Evolutionary conservation across 2,888 invertebrate genomes (phyloP).

Genomic region (Pedicia rivosa): DNA sequence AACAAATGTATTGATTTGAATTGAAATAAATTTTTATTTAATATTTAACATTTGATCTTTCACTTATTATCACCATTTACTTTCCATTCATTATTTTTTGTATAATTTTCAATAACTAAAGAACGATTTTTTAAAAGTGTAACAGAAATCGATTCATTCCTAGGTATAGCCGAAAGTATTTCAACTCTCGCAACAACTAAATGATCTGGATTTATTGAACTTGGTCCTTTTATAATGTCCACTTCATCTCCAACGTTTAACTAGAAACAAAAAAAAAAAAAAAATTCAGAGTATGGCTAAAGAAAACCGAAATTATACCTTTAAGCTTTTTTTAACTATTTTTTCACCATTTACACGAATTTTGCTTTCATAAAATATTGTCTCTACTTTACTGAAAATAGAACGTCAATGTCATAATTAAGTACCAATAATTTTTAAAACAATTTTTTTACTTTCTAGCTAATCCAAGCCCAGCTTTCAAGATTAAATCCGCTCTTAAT

Average conservation of each 20-base stretch:
- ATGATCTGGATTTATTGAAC: slow-evolving; percentile 49
- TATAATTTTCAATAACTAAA: slow-evolving; percentile 58
- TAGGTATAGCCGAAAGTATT: slow-evolving; percentile 36
- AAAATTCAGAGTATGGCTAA: not conserved
- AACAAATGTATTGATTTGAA: too few relatives aligned
- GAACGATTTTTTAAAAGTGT: slow-evolving; percentile 51
- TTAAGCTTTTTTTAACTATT: slow-evolving; percentile 54
- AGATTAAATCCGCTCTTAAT: slow-evolving; percentile 48
- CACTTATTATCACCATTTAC: too few relatives aligned
- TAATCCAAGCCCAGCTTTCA: slow-evolving; percentile 52
- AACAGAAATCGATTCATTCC: slow-evolving; percentile 39
- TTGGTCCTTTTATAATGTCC: slow-evolving; percentile 54
- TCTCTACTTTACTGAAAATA: slow-evolving; percentile 57
- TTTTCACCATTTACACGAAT: slow-evolving; percentile 65
- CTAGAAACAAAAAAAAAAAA: slow-evolving; percentile 27
- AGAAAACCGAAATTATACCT: slow-evolving; percentile 41
- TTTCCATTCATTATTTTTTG: slow-evolving; percentile 22
- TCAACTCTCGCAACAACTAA: slow-evolving; percentile 52
- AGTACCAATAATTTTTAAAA: not conserved
- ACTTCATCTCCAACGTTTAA: slow-evolving; percentile 55
- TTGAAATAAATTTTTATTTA: too few relatives aligned
- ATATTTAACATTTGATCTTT: too few relatives aligned
- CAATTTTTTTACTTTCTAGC: slow-evolving; percentile 48
- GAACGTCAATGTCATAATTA: not conserved
- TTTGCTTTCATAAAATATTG: slow-evolving; percentile 63